Evolutionary conservation across 2,797 vertebrate species (phyloP).

Genomic region (Lepilemur ruficaudatus): DNA sequence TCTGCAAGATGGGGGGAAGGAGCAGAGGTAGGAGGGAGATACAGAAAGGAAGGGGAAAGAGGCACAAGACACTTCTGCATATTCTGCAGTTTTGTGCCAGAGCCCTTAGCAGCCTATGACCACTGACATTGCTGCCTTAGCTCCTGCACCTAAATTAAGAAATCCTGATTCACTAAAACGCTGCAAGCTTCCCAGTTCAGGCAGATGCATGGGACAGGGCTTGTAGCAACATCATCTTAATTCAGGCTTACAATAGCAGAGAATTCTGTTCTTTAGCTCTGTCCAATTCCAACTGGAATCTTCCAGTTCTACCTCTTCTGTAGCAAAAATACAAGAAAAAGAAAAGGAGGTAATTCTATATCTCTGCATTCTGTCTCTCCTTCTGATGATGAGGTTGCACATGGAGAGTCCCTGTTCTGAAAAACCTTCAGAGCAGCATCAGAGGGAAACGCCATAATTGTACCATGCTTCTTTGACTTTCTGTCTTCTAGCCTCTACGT

Average conservation of each 20-base stretch:
- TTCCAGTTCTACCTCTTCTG: not conserved
- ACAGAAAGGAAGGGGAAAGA: not conserved
- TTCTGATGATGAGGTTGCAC: not conserved
- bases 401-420: no score
- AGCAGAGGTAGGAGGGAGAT: not conserved
- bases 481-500: not conserved
- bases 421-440: not conserved
- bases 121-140: not conserved
- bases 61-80: not conserved
- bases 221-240: not conserved
- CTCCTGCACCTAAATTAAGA: not conserved
- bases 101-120: accelerated
- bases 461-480: not conserved
- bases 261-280: not conserved
- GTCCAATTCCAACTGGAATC: not conserved
- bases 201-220: not conserved
- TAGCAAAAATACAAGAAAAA: not conserved
- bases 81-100: not conserved
- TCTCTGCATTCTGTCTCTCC: not conserved
- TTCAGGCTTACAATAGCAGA: not conserved
- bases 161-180: not conserved
- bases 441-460: accelerated
- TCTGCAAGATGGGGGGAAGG: not conserved
- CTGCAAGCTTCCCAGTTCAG: not conserved
- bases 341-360: not conserved